These are phyloP conservation scores for Asbolus verrucosus DNA, from an alignment of 1,140 invertebrate genomes.

Conservation along the genomic window DNA sequence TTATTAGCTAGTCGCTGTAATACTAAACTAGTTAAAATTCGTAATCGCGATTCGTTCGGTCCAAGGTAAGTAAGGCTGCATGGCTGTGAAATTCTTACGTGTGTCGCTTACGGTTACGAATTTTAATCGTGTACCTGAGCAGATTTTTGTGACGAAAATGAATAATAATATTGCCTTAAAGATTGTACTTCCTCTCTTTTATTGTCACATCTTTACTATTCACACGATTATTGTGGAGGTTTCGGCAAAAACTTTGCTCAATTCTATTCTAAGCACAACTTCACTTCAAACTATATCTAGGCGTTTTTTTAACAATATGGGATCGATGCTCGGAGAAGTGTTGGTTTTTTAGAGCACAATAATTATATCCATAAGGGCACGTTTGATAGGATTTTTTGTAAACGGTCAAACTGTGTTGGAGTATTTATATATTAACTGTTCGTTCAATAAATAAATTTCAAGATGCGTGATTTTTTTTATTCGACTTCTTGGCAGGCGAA, in stretches of 20 bases:
- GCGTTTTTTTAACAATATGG: no score
- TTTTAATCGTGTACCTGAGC: slow-evolving; percentile 37
- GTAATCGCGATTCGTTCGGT: slow-evolving; percentile 25
- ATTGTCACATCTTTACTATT: not conserved
- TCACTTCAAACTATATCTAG: no score
- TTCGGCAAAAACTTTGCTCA: slow-evolving; percentile 38
- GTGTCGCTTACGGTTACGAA: slow-evolving; percentile 24
- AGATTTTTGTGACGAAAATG: slow-evolving; percentile 35
- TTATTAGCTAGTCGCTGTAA: slow-evolving; percentile 23
- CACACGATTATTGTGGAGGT: slow-evolving; percentile 5
- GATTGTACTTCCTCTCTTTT: slow-evolving; percentile 17
- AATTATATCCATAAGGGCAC: slow-evolving; percentile 21
- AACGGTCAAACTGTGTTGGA: slow-evolving; percentile 20
- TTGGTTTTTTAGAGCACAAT: slow-evolving; percentile 33
- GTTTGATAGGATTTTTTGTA: slow-evolving; percentile 38
- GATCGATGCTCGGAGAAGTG: slow-evolving; percentile 6
- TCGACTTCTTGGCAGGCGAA: no score
- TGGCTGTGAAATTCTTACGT: slow-evolving; percentile 8
- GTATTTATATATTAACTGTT: slow-evolving; percentile 22
- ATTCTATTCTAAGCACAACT: slow-evolving; percentile 31
- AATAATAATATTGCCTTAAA: slow-evolving; percentile 27
- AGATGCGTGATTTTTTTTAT: no score
- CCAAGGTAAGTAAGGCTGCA: slow-evolving; percentile 14
- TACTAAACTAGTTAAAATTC: slow-evolving; percentile 29
- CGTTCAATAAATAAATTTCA: slow-evolving; percentile 30